Evolutionary conservation across 2,888 invertebrate genomes (phyloP), one percentile per base, ranked within the genome.

Genomic region (Phaedon cochleariae): DNA sequence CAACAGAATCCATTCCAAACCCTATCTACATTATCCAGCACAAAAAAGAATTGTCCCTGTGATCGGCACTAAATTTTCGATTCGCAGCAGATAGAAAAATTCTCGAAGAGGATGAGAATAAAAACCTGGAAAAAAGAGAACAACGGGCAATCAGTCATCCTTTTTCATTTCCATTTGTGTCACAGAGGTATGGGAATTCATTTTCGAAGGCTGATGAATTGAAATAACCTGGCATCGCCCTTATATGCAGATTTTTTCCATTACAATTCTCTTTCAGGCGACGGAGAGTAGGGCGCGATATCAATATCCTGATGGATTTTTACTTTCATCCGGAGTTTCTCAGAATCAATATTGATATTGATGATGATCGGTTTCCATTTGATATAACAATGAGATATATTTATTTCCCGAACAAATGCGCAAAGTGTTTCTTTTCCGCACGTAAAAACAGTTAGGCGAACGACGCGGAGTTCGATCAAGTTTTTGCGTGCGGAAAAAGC

Each of bases 141-240:
- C 60, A 59, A 34, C 26, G 41, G 12, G 4, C 58, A 61, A 69
- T 69, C 64, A 61, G 61, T 66, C 68, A 69, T 65, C 61, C 58
- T 61, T 65, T 68, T 65, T 60, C 65, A 66, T 66, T 65, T 66
- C 64, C 65, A 64, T 64, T 69, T 61, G 59, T 41, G 68, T 64
- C 65, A 15, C 41, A 61, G 65, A 62, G 17, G 48, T 54, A 26
- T 17, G 17, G 37, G 58, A 58, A 59, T 65, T 66, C 65, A 59
- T 64, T 65, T 69, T 57, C 61, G 52, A 64, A 64, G 54, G 53
- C 68, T 69, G 68, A 69, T 69, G 64, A 66, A 69, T 69, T 62
- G 68, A 64, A 69, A 69, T 66, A 69, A 62, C 65, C 68, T 59
- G 61, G 45, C 65, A 41, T 64, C 64, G 65, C 63, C 58, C 62